phyloP scores from a whole-genome alignment of 2,797 vertebrate genomes.

The Scleropages formosus region DNA sequence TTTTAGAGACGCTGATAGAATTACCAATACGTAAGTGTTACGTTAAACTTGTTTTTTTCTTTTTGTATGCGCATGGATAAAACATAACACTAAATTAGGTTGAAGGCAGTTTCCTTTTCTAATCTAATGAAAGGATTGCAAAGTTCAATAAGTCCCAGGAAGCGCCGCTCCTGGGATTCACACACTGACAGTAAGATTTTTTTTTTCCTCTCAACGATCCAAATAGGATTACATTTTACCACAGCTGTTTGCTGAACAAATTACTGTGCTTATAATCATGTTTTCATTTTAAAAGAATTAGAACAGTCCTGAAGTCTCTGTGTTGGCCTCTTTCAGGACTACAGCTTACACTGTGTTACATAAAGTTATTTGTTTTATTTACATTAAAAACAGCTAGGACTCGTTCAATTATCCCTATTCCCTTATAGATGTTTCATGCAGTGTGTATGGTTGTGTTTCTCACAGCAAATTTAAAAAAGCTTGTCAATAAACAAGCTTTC shows the following conservation, averaged over 20 bases:
- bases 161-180: conserved; percentile 49
- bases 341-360: conserved; percentile 23
- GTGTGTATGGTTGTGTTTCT: too few relatives aligned
- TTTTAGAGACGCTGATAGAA: conserved; percentile 42
- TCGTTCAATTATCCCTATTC: neutral
- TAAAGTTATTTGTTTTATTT: conserved; percentile 24
- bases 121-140: conserved; percentile 45
- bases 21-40: conserved; percentile 42
- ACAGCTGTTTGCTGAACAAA: conserved; percentile 61
- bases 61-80: conserved; percentile 37
- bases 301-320: conserved; percentile 47
- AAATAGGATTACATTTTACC: conserved; percentile 59
- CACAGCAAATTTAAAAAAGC: too few relatives aligned
- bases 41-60: conserved; percentile 36
- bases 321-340: conserved; percentile 26
- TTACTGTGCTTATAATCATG: conserved; percentile 61
- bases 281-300: conserved; percentile 51
- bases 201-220: conserved; percentile 49
- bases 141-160: conserved; percentile 41
- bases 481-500: too few relatives aligned
- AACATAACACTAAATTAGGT: conserved; percentile 48
- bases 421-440: neutral
- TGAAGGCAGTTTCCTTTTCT: conserved; percentile 43
- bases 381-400: neutral
- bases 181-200: conserved; percentile 51